Evolutionary conservation across 2,113 vertebrate genomes (phyloP), one percentile per base, ranked within the genome.

Genomic region (Lagopus leucura): DNA sequence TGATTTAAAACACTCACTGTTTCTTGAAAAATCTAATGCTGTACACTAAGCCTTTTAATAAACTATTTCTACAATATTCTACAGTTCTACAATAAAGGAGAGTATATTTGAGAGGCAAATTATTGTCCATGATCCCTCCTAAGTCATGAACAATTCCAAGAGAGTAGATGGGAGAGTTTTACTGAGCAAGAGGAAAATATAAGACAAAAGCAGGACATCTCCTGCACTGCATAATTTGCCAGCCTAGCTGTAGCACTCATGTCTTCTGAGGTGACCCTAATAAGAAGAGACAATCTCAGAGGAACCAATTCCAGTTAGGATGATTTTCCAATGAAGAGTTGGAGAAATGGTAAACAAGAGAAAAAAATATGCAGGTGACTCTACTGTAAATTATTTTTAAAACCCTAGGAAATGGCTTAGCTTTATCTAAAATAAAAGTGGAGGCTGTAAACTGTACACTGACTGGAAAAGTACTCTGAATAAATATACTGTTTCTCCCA

Each of bases 371-470:
- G 13, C 21, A 75, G 38, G 19, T 2, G 10, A 28, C 32, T 75
- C 55, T 10, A 12, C 3, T 64, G 18, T 60, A 84, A 90, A 89
- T 60, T 11, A 65, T 55, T 90, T 55, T 8, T 11, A 6, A 13
- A 34, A 43, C 25, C 43, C 28, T 71, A 64, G 16, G 34, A 84
- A 81, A 38, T 84, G 52, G 4, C 61, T 81, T 67, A 40, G 19
- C 25, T 89, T 92, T 89, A 72, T 75, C 57, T 78, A 55, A 84
- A 94, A 73, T n/a, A 89, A 92, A 72, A 47, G 28, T 75, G 32
- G 45, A 89, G 34, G 38, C 21, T 88, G 19, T 82, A 91, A 94
- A 94, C n/a, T n/a, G n/a, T 76, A 85, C 6, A 58, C 19, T 76
- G 81, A 78, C 73, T 93, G 76, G 38, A 67, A 93, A 92, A 87